These are phyloP conservation scores for Cataglyphis altisquamis DNA, from an alignment of 2,888 invertebrate genomes.

Conservation along the genomic window DNA sequence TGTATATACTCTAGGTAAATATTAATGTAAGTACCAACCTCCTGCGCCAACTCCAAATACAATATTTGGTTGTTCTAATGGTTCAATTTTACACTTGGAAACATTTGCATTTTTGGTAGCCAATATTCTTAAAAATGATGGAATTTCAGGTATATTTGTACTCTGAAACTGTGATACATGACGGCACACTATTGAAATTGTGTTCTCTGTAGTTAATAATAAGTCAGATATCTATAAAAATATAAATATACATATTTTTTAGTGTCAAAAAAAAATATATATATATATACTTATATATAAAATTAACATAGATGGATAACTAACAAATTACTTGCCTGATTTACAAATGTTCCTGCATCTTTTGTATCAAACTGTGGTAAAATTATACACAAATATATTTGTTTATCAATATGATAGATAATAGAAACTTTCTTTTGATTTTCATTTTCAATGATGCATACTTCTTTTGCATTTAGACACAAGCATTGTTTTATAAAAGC, in stretches of 20 bases:
- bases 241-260: slow-evolving; percentile 34
- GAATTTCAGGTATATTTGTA: slow-evolving; percentile 64
- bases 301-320: background rate
- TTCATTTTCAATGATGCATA: slow-evolving; percentile 76
- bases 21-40: slow-evolving; percentile 74
- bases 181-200: slow-evolving; percentile 76
- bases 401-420: slow-evolving; percentile 75
- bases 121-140: slow-evolving; percentile 79
- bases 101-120: slow-evolving; percentile 71
- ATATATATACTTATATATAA: too few relatives aligned
- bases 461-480: slow-evolving; percentile 68
- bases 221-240: slow-evolving; percentile 78
- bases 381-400: slow-evolving; percentile 77
- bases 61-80: slow-evolving; percentile 82
- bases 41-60: slow-evolving; percentile 82
- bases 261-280: background rate
- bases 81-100: slow-evolving; percentile 66
- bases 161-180: slow-evolving; percentile 80
- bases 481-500: slow-evolving; percentile 76
- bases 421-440: slow-evolving; percentile 73
- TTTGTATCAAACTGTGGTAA: slow-evolving; percentile 77
- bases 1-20: background rate
- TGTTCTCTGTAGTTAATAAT: slow-evolving; percentile 73
- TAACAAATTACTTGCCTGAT: slow-evolving; percentile 69
- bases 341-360: slow-evolving; percentile 79